Conservation (phyloP, 2,797 vertebrate genomes). For the Aselliscus stoliczkanus region DNA sequence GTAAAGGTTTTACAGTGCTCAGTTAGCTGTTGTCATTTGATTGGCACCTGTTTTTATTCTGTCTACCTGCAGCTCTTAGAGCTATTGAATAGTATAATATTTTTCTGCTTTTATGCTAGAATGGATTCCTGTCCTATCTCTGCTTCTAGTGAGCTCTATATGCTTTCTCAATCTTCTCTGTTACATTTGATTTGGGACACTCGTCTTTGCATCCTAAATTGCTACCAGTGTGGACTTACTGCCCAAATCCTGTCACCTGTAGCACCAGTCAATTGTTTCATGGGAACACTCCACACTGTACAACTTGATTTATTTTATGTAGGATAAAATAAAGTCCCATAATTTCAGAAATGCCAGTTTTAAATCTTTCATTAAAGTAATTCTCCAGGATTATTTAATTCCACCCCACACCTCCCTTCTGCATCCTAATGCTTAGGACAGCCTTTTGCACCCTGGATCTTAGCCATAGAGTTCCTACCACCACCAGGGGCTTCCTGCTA, state of each 20-base stretch:
- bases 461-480: neutral
- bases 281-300: neutral
- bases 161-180: neutral
- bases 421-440: neutral
- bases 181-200: neutral
- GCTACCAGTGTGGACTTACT: neutral
- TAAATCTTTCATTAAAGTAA: neutral
- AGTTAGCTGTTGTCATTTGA: neutral
- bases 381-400: neutral
- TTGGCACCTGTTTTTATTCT: neutral
- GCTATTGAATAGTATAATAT: neutral
- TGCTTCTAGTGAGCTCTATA: neutral
- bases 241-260: neutral
- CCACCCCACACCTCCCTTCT: accelerated
- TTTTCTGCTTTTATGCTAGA: slow-evolving; percentile 15
- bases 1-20: neutral
- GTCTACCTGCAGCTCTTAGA: neutral
- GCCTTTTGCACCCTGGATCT: neutral
- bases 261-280: neutral
- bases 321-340: neutral
- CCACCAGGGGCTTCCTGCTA: neutral
- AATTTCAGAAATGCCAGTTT: neutral
- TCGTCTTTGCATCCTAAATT: neutral
- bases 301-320: neutral
- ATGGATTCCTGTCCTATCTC: neutral